Base-by-base conservation (phyloP, 2,797 vertebrate genomes). In the Scolopax bukidnonensis region DNA sequence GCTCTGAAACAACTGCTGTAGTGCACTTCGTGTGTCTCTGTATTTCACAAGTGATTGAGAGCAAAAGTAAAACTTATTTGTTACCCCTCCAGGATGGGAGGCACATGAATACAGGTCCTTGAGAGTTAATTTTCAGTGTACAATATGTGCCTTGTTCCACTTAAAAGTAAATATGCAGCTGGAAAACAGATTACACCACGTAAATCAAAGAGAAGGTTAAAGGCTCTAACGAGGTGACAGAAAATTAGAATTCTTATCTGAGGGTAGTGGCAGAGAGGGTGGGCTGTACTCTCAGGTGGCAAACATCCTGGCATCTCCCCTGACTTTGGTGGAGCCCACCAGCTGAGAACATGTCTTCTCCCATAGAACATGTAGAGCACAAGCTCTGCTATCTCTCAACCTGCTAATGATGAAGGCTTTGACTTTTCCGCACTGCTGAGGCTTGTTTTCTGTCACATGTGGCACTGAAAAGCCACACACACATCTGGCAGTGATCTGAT, bases 21-120 rank as follows among this genome's bases (percentile, higher is more conserved):
- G 57, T 16, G 48, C 43, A 19, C n/a, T 67, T 45, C 5, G 1
- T 4, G 4, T 7, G 7, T 8, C 53, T 30, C 47, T 2, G 0
- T 4, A 30, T 33, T 32, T 59, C 93, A 38, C 3, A 9, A 36
- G 45, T 4, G 53, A 60, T n/a, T 3, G 30, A 47, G n/a, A 60
- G 8, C 4, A 85, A 69, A 70, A 32, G 24, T 38, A 33, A 65
- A 48, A 0, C 4, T 28, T n/a, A 54, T 47, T 67, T 61, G 63
- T 67, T 61, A 7, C 33, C 57, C 40, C 57, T 82, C 45, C 12
- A 8, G 69, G 57, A 30, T 5, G 27, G 51, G 47, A 78, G 67
- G 12, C 20, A n/a, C 51, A 10, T 2, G 11, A 75, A 51, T 11
- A 33, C 45, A 47, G 63, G 38, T 16, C 86, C 33, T 80, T 27